Base-by-base conservation (phyloP, 1,140 invertebrate species). In the Cardiocondyla obscurior region DNA sequence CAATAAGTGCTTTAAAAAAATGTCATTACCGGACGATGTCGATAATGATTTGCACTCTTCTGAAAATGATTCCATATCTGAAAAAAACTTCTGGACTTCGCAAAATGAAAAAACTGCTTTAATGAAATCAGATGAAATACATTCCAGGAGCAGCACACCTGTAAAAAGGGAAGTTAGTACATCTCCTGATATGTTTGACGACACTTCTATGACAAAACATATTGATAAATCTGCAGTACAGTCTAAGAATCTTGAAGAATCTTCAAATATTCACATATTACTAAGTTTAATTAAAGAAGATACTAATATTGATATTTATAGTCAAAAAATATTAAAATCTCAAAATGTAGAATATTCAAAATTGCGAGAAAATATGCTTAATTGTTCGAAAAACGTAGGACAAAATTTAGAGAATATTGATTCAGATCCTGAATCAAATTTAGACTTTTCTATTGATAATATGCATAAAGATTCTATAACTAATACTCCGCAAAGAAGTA, bases 151-250 rank as follows among this genome's bases (percentile, higher is more conserved):
- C 25, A 55, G 42, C 16, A 69, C 39, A 58, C 7, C 55, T 1
- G 25, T 10, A 69, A 82, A 73, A 36, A n/a, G 5, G 22, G 57
- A 44, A 53, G 46, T 1, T 39, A 85, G 33, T 39, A 8, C 22
- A 57, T 89, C 87, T 69, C 87, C 86, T 25, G 87, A 89, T 33
- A 55, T 89, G 51, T 89, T 89, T 49, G 87, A 89, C n/a, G 87
- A 89, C 55, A 28, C 44, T 4, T 46, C 64, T 28, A 46, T 19
- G 28, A 69, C 1, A 7, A 70, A 44, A 19, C 19, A 44, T 3
- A 51, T 28, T 14, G 19, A 36, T 58, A 70, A 58, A 55, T 69
- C 19, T 5, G 8, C n/a, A 36, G 4, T 14, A 25, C 22, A 25
- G 1, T 14, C 70, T 30, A 64, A 62, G 16, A 10, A 55, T 19